Evolutionary conservation across 2,797 vertebrate species (phyloP).

Genomic region (Phaenicophaeus curvirostris): DNA sequence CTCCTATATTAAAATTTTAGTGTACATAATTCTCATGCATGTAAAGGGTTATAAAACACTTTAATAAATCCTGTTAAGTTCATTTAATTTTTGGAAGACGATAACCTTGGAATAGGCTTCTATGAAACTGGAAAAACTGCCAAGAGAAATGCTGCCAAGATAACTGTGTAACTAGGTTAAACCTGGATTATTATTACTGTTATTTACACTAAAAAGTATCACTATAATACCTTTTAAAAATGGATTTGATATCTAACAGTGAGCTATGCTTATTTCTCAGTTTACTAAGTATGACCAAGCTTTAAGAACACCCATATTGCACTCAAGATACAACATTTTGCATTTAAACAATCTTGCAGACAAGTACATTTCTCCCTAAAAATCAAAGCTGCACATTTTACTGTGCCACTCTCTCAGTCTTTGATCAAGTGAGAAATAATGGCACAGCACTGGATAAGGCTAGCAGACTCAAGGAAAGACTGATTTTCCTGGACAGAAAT

Average conservation of each 20-base stretch:
- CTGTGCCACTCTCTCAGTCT: not conserved
- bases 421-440: not conserved
- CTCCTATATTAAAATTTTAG: slow-evolving; percentile 14
- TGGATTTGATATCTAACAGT: not conserved
- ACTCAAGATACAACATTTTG: not conserved
- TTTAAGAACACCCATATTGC: not conserved
- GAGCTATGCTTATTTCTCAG: not conserved
- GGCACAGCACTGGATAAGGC: not conserved
- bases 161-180: slow-evolving; percentile 59
- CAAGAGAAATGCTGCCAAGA: slow-evolving; percentile 51
- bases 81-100: slow-evolving; percentile 55
- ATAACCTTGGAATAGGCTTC: slow-evolving; percentile 49
- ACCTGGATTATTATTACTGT: slow-evolving; percentile 51
- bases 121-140: slow-evolving; percentile 40
- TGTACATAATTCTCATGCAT: slow-evolving; percentile 8
- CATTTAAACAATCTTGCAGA: not conserved
- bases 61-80: slow-evolving; percentile 53
- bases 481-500: not conserved
- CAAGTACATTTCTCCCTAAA: not conserved
- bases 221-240: not conserved
- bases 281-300: not conserved
- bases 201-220: slow-evolving; percentile 37
- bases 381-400: not conserved
- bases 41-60: slow-evolving; percentile 44
- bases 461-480: not conserved